Conservation (phyloP, 1,140 invertebrate species). For the Hyphantria cunea region DNA sequence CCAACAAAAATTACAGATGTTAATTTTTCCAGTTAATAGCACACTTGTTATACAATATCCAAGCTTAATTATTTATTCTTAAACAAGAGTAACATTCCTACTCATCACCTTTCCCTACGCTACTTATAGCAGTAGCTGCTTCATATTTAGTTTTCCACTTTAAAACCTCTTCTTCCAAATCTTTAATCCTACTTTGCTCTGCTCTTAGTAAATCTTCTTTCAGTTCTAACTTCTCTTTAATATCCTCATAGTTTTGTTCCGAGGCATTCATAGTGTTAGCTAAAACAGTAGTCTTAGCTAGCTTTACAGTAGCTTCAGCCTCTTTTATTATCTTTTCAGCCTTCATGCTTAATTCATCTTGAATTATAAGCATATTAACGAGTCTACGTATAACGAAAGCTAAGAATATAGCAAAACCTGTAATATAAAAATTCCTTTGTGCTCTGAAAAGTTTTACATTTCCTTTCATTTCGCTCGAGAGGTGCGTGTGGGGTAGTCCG, state of each 20-base stretch:
- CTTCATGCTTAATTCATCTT: slow-evolving; percentile 66
- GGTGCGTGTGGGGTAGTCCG: slow-evolving; percentile 35
- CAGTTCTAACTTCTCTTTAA: slow-evolving; percentile 46
- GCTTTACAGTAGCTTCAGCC: slow-evolving; percentile 60
- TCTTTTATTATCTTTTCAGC: slow-evolving; percentile 69
- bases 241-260: slow-evolving; percentile 35
- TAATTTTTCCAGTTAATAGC: no score
- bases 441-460: slow-evolving; percentile 71
- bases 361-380: slow-evolving; percentile 70
- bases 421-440: slow-evolving; percentile 78
- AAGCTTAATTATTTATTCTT: no score
- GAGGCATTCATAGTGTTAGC: slow-evolving; percentile 39
- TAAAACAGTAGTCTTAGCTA: slow-evolving; percentile 56
- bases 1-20: no score
- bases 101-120: slow-evolving; percentile 46
- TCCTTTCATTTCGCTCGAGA: slow-evolving; percentile 67
- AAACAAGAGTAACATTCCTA: slow-evolving; percentile 12
- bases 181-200: slow-evolving; percentile 47
- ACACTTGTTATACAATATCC: no score
- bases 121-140: slow-evolving; percentile 27
- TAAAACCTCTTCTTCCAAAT: slow-evolving; percentile 54
- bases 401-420: slow-evolving; percentile 74
- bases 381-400: slow-evolving; percentile 71
- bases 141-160: slow-evolving; percentile 60
- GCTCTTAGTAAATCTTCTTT: slow-evolving; percentile 47